A percentile compares a stretch with the other conserved stretches of the same genome.
Conservation (phyloP, 2,113 vertebrate species). For the Spea multiplicata region DNA sequence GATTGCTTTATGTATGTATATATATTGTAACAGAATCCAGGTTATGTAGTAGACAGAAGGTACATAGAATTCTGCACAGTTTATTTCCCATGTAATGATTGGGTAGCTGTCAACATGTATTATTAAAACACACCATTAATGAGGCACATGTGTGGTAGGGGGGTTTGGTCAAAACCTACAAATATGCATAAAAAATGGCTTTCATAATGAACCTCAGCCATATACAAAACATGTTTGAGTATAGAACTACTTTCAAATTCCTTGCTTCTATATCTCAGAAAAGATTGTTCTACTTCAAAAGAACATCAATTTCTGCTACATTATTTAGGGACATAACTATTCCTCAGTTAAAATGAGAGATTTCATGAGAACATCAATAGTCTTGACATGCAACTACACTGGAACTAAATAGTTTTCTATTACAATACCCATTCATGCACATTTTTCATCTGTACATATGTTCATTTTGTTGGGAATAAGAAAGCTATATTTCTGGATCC, state of each 20-base stretch:
- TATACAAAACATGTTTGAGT: not conserved
- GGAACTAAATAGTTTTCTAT: not conserved
- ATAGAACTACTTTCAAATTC: not conserved
- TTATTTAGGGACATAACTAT: not conserved
- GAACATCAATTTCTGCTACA: not conserved
- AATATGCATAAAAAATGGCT: too few species aligned
- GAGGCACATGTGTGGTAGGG: too few species aligned
- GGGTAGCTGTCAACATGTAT: too few species aligned
- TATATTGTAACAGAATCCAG: too few species aligned
- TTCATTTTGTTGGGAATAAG: not conserved
- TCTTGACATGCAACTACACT: not conserved
- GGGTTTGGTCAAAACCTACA: too few species aligned
- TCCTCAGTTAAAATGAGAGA: not conserved
- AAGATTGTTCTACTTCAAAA: not conserved
- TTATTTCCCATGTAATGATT: too few species aligned
- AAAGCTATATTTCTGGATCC: too few species aligned
- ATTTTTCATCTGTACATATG: not conserved
- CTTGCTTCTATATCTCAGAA: not conserved
- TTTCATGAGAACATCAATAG: not conserved
- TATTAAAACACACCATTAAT: too few species aligned
- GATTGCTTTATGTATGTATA: too few species aligned
- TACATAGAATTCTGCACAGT: too few species aligned
- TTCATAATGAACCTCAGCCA: too few species aligned
- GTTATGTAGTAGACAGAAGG: too few species aligned
- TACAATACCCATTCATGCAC: constrained; percentile 1